phyloP scores from a whole-genome alignment of 2,113 vertebrate species.

The Pimephales promelas region DNA sequence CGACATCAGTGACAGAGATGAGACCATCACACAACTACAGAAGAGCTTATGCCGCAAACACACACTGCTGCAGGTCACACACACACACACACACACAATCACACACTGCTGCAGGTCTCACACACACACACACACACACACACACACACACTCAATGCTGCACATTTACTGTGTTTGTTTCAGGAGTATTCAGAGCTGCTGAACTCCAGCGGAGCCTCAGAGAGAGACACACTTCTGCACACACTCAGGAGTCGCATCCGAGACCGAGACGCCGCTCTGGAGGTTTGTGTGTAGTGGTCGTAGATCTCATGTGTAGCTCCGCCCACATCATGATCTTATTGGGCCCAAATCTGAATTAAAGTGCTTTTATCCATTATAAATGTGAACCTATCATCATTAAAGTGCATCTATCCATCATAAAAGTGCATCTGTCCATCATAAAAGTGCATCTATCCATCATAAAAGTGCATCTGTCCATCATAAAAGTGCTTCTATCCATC shows the following conservation, averaged over 20 bases:
- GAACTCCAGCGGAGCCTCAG: slow-evolving; percentile 58
- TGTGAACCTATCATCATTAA: too few relatives aligned
- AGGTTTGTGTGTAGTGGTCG: slow-evolving; percentile 61
- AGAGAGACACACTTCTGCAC: slow-evolving; percentile 81
- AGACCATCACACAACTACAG: slow-evolving; percentile 75
- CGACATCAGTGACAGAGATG: slow-evolving; percentile 76
- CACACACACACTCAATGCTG: slow-evolving; percentile 75
- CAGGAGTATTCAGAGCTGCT: slow-evolving; percentile 88
- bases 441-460: too few relatives aligned
- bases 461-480: too few relatives aligned
- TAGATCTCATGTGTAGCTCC: too few relatives aligned
- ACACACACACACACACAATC: slow-evolving; percentile 64
- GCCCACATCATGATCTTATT: background rate
- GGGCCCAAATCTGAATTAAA: background rate
- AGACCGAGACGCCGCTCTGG: slow-evolving; percentile 87
- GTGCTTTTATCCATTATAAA: too few relatives aligned
- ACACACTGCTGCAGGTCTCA: slow-evolving; percentile 73
- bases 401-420: too few relatives aligned
- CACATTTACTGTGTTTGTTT: slow-evolving; percentile 54
- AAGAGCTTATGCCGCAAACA: slow-evolving; percentile 82
- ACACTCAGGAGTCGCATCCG: slow-evolving; percentile 87
- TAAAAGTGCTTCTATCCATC: too few relatives aligned
- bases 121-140: slow-evolving; percentile 62
- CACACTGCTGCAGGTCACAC: slow-evolving; percentile 80
- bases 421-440: too few relatives aligned